Conservation (phyloP, 2,797 vertebrate genomes). For the Melopsittacus undulatus region DNA sequence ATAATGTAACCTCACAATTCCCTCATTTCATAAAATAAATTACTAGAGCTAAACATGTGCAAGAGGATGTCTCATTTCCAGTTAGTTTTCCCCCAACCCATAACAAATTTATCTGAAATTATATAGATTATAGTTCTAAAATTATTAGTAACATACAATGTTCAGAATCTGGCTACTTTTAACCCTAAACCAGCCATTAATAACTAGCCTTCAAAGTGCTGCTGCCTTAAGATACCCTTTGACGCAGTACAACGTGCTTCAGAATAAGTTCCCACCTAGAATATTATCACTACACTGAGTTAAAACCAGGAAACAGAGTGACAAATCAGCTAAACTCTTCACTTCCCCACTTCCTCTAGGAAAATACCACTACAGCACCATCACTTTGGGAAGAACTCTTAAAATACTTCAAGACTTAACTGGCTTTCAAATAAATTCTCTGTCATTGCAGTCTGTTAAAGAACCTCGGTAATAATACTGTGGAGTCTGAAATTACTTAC, state of each 20-base stretch:
- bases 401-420: background rate
- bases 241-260: rapidly evolving
- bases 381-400: background rate
- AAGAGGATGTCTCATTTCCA: background rate
- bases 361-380: background rate
- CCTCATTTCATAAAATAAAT: conserved; percentile 63
- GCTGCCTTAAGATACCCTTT: background rate
- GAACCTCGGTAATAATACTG: background rate
- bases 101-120: background rate
- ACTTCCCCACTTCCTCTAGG: background rate
- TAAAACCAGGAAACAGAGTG: background rate
- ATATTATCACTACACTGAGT: background rate
- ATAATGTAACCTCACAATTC: conserved; percentile 65
- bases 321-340: background rate
- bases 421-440: background rate
- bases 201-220: background rate
- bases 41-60: background rate
- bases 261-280: background rate
- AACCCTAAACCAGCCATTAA: background rate
- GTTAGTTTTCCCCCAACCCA: background rate
- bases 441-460: background rate
- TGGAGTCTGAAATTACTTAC: background rate
- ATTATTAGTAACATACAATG: background rate
- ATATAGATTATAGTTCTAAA: background rate
- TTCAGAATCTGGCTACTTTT: background rate